Conservation (phyloP, 2,888 invertebrate genomes). For the Coelinius sp. region DNA sequence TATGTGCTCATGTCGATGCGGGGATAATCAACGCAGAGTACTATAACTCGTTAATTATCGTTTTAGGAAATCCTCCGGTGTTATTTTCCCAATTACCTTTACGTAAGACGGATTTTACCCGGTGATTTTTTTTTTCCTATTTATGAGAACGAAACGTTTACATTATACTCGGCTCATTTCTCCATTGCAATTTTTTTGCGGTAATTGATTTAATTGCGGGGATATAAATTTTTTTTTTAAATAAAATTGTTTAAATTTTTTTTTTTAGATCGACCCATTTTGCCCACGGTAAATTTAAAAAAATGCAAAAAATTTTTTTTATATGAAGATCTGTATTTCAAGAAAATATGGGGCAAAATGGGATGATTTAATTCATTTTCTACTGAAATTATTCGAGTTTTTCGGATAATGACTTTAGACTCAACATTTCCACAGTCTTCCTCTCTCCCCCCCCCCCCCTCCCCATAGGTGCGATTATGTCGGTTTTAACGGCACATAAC, state of each 20-base stretch:
- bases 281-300: too few relatives aligned
- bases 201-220: slow-evolving; percentile 70
- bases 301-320: too few relatives aligned
- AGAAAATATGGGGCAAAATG: too few relatives aligned
- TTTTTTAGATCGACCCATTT: too few relatives aligned
- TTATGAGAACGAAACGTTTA: slow-evolving; percentile 8
- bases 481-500: slow-evolving; percentile 61
- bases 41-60: slow-evolving; percentile 71
- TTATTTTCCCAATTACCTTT: slow-evolving; percentile 65
- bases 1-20: slow-evolving; percentile 28
- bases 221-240: too few relatives aligned
- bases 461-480: slow-evolving; percentile 51
- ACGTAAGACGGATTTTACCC: slow-evolving; percentile 62
- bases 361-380: too few relatives aligned
- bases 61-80: slow-evolving; percentile 69
- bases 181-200: slow-evolving; percentile 49
- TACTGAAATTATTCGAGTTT: too few relatives aligned
- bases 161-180: slow-evolving; percentile 40
- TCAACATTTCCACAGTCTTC: slow-evolving; percentile 29
- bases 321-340: too few relatives aligned
- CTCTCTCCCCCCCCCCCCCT: neutral
- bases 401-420: slow-evolving; percentile 29
- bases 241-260: slow-evolving; percentile 32
- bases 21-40: slow-evolving; percentile 49
- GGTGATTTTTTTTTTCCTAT: slow-evolving; percentile 4